Base-by-base conservation (phyloP, 2,113 vertebrate genomes). In the Macheiramphus alcinus region DNA sequence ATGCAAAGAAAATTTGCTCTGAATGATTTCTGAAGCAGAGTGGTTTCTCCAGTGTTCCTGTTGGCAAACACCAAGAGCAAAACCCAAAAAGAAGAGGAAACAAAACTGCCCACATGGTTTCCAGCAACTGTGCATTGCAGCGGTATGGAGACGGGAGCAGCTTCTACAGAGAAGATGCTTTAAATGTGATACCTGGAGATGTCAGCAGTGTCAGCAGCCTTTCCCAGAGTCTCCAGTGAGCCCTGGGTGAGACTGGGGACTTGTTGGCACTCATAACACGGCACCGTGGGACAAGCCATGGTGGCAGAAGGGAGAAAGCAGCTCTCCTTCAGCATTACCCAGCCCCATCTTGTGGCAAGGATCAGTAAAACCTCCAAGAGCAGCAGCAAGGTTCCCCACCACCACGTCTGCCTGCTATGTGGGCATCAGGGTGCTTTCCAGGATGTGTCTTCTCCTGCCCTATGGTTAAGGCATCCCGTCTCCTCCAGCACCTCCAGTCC, bases 371-470 rank as follows among this genome's bases (percentile, higher is more conserved):
- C 26, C 20, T n/a, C 58, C 58, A 27, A 40, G 11, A 70, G 32
- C 27, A 81, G 62, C 55, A 75, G 76, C 0, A 4, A 52, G 13
- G 7, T 63, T 45, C 6, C 1, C n/a, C n/a, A 55, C 56, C 1
- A 0, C 27, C 45, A 21, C 1, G 0, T 40, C 40, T 55, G 29
- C 40, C 17, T 1, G 5, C 56, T 21, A 9, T 6, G n/a, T 13
- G 25, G 42, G 48, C 58, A 65, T 22, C 55, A 26, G 32, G 19
- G 4, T 23, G 31, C 11, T 32, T 74, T 56, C 19, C 55, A 5
- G 4, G 26, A 22, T 8, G 0, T 13, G 5, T 48, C 34, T 80
- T 40, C 45, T 59, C 43, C 52, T 23, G n/a, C 20, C 29, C 13
- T 9, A 6, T 5, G 19, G 13, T 32, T 53, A 22, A 53, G n/a